Percentiles rank a stretch among this genome's conserved stretches.
Conservation (phyloP, 1,140 invertebrate genomes). For the Camponotus pennsylvanicus region DNA sequence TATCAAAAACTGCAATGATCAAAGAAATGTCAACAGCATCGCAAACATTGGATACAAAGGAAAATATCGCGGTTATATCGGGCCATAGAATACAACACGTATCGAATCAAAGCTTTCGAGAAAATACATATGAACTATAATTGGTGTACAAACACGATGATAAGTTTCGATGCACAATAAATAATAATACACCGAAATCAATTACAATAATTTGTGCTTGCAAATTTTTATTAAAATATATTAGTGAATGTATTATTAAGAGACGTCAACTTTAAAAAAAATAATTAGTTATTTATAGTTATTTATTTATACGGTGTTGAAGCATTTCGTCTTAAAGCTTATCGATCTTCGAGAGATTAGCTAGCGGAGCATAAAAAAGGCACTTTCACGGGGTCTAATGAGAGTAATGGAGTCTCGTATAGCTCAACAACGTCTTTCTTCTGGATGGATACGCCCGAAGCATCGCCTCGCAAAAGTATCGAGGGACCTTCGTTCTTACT, state of each 20-base stretch:
- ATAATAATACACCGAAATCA: background rate
- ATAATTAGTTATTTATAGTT: slow-evolving; percentile 51
- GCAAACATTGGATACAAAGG: slow-evolving; percentile 22
- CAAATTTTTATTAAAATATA: slow-evolving; percentile 1
- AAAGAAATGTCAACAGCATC: slow-evolving; percentile 43
- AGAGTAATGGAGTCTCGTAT: slow-evolving; percentile 60
- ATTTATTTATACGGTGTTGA: slow-evolving; percentile 39
- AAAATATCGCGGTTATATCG: slow-evolving; percentile 24
- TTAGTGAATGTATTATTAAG: background rate
- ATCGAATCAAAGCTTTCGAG: slow-evolving; percentile 31
- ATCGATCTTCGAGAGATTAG: slow-evolving; percentile 56
- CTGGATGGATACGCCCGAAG: slow-evolving; percentile 59
- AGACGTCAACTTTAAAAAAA: slow-evolving; percentile 1
- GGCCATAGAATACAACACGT: slow-evolving; percentile 8
- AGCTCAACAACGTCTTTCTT: slow-evolving; percentile 57
- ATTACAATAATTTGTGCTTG: background rate
- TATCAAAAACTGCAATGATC: slow-evolving; percentile 45
- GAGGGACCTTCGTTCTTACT: slow-evolving; percentile 32
- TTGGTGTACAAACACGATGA: background rate
- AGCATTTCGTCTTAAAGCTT: slow-evolving; percentile 50
- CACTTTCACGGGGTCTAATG: slow-evolving; percentile 53
- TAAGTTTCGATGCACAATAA: background rate
- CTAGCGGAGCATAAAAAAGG: slow-evolving; percentile 53
- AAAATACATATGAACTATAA: slow-evolving; percentile 36
- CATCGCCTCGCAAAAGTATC: slow-evolving; percentile 50